Evolutionary conservation across 2,888 invertebrate species (phyloP), one percentile per base, ranked within the genome.

Genomic region (Sphaerophoria rueppellii): DNA sequence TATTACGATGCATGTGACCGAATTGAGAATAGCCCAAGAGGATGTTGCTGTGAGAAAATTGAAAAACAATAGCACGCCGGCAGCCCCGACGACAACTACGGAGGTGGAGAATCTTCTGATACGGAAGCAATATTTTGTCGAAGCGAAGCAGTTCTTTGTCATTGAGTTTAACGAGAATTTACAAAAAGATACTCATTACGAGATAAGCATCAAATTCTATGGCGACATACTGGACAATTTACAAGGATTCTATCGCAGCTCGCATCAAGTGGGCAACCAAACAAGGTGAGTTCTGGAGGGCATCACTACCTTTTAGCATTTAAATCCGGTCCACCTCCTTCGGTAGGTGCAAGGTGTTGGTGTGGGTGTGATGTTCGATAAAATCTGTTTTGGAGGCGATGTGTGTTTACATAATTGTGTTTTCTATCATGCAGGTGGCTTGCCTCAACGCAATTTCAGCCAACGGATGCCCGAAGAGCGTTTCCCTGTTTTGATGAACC

Each of bases 401-500:
- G 24, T 9, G 11, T 24, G 16, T 52, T n/a, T 52, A 77, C 46
- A 40, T 72, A 65, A 75, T 75, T 82, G 72, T 74, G 34, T 71
- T 65, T 75, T 34, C 55, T 71, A 72, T 88, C 87, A 90, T 92
- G 32, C 90, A 96, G 96, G 92, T 96, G 96, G 96, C 93, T 96
- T 89, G 96, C 95, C 7, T 94, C 95, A 0, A 96, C 96, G 4
- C 96, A 96, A 91, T 96, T 96, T 90, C 96, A 96, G 90, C 94
- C 96, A 2, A 96, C 96, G 65, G 96, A 96, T 89, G 96, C 96
- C 0, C 93, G 96, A 14, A 93, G 95, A 78, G 96, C 96, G 5
- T 97, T 97, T 91, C 97, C 97, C 0, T 97, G 97, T 91, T 97
- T 96, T 92, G 97, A 97, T 90, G 97, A 97, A 90, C 97, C 97